Evolutionary conservation across 2,113 vertebrate species (phyloP), one percentile per base, ranked within the genome.

Genomic region (Apistogramma diplotaenia): DNA sequence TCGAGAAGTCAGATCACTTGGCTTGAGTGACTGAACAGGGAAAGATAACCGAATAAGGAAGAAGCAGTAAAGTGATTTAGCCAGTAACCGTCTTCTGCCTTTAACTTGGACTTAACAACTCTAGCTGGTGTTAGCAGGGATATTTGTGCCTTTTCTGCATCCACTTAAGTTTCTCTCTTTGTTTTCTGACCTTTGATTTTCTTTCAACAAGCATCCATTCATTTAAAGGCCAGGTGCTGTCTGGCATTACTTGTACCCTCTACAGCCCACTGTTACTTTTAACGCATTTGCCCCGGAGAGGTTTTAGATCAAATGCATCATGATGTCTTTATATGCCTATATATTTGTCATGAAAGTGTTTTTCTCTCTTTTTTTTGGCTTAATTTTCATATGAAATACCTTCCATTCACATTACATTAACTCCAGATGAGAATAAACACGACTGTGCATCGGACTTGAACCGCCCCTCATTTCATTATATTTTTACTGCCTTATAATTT

Each of bases 191-290:
- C 55, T 84, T 81, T 81, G 37, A 8, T 59, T 25, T 16, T 55
- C 70, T 79, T 71, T 85, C 71, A 83, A 67, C 61, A 87, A 77
- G 53, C 51, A 65, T 65, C 51, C 65, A 56, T 46, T 85, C 51
- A 67, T 82, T 60, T 51, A 79, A 83, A 86, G 76, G 80, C 60
- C 55, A 53, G 6, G 43, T 53, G 43, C 74, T 74, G 55, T 72
- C n/a, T 78, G 46, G 73, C 53, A 35, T 56, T 59, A 87, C 60
- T 62, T 19, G 15, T 25, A 27, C 51, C 8, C 6, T n/a, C 11
- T 12, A 13, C 35, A 54, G 25, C 6, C 29, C 5, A 1, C 46
- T 37, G 72, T 77, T 72, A 37, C 73, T 15, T 79, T 73, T 16
- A 49, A 46, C 21, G 16, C 72, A 12, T 75, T 78, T 71, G 31